Base-by-base conservation (phyloP, 2,113 vertebrate genomes). In the Thamnaconus septentrionalis region DNA sequence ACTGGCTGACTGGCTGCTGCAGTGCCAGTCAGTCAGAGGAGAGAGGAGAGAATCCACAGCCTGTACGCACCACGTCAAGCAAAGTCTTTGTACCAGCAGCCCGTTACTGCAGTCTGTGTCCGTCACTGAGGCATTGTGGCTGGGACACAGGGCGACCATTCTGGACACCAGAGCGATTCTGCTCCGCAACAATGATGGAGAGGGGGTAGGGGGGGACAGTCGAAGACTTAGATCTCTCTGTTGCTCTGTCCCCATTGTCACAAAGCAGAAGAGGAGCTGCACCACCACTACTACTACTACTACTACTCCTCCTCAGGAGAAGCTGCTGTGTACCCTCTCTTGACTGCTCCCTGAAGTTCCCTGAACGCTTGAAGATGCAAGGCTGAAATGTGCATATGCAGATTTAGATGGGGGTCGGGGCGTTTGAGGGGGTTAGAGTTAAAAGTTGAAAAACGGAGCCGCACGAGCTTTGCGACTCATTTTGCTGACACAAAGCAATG, bases 101-200 rank as follows among this genome's bases (percentile, higher is more conserved):
- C 18, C 71, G 45, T 79, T 74, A 83, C 81, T 79, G 79, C 77
- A 65, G 79, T 54, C 71, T 76, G 71, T 69, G 60, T 61, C 77
- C 75, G 80, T 87, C 80, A 90, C 74, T 90, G 66, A 73, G 76
- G 87, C 88, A 88, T 88, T 88, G 88, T 88, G 72, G 69, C 73
- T 4, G 55, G 67, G 81, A 87, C 81, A 87, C 73, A 83, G 81
- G 62, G 80, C 41, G 63, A 87, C 55, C 76, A 66, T 69, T 75
- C 54, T 71, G 56, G 66, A 82, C 85, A 78, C 73, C 61, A 4
- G 46, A 46, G 60, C 84, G 69, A 73, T 85, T 84, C 87, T 83
- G 78, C 65, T 70, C 49, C 49, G 50, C 76, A 78, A 80, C 83
- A 82, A 81, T 79, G 80, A 74, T 81, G 71, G 60, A 81, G 72